These are phyloP conservation scores for Oscheius myriophilus DNA, from an alignment of 2,888 invertebrate species.

Conservation along the genomic window DNA sequence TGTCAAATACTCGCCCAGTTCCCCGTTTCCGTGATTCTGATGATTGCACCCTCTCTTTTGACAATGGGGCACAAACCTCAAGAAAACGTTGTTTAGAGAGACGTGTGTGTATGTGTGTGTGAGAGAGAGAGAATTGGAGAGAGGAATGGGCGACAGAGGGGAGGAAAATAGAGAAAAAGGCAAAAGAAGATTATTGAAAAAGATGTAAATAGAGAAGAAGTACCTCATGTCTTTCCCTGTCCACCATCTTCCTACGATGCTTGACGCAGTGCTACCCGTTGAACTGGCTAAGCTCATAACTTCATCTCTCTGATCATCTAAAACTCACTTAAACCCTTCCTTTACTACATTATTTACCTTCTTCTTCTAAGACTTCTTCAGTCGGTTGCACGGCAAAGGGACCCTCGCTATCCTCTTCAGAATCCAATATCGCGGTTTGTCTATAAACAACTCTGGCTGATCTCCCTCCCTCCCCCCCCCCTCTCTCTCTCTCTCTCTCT, in stretches of 20 bases:
- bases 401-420: slow-evolving; percentile 44
- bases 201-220: too few species aligned
- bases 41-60: slow-evolving; percentile 65
- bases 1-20: slow-evolving; percentile 63
- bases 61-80: slow-evolving; percentile 66
- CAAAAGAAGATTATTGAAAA: too few species aligned
- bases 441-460: too few species aligned
- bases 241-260: slow-evolving; percentile 69
- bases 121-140: too few species aligned
- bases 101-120: too few species aligned
- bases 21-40: slow-evolving; percentile 38
- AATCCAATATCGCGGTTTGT: slow-evolving; percentile 59
- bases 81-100: slow-evolving; percentile 1
- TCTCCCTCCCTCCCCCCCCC: too few species aligned
- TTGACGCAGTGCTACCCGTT: slow-evolving; percentile 56
- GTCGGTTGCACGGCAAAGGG: background rate
- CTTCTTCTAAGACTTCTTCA: slow-evolving; percentile 9
- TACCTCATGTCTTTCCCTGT: slow-evolving; percentile 66
- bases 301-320: slow-evolving; percentile 40
- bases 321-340: background rate
- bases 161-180: too few species aligned
- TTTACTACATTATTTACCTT: background rate
- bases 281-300: slow-evolving; percentile 61
- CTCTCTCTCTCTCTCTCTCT: background rate
- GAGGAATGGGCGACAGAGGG: too few species aligned